Evolutionary conservation across 92 coral and sea anemone genomes (phyloP), one percentile per base, ranked within the genome.

Genomic region (Ricordea florida): DNA sequence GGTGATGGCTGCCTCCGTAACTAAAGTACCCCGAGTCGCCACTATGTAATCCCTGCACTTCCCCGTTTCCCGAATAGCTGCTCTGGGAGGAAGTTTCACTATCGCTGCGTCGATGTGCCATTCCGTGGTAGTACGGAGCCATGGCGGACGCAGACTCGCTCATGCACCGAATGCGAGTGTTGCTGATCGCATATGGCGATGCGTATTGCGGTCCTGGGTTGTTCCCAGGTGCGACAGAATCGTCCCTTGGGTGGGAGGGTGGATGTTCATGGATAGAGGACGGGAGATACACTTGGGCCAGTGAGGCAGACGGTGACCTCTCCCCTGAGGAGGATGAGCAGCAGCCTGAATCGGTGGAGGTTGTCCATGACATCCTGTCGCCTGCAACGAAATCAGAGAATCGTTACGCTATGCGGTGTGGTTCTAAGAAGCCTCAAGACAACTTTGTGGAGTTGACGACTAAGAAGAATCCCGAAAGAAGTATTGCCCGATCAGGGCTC

Each of bases 21-120:
- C 97, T 90, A 48, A 91, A 91, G 80, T 91, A 91, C 6, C 97
- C 97, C 16, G 97, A 91, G 67, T 91, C 97, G 56, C 97, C 84
- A 60, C 88, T 79, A 24, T 29, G 82, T 3, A 53, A 65, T 43
- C 71, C 88, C 59, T 83, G 89, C 29, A 60, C 72, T 1, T 90
- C 96, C 22, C 94, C 81, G 41, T 90, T 79, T 7, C 90, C 97
- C 16, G 97, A 90, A 38, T 87, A 85, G 48, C 92, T 84, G 70
- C 96, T 90, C 57, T 90, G 97, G 5, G 93, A 89, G 8, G 96
- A 90, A 0, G 92, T 78, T 21, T 88, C 93, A 47, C 93, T 91
- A 37, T 80, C 93, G 45, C 90, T 88, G 24, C 90, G 45, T 35
- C 83, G 78, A 65, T 91, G 93, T 13, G 51, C 89, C 56, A 72